Conservation (phyloP, 1,140 invertebrate species). For the Galendromus occidentalis region DNA sequence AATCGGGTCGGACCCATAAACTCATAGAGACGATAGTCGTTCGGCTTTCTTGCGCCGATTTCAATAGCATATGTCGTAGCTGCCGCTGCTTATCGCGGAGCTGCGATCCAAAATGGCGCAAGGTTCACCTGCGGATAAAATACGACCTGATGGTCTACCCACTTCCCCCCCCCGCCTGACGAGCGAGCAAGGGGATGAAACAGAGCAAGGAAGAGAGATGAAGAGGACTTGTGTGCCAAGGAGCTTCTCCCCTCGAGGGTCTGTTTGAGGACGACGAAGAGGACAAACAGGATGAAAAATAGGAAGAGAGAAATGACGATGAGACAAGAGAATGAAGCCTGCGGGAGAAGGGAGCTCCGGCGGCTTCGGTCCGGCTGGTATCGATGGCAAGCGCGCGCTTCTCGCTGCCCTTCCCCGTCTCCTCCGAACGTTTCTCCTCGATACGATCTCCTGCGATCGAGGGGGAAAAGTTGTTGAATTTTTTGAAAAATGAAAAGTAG, state of each 20-base stretch:
- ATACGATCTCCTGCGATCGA: too few relatives aligned
- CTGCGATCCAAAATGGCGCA: slow-evolving; percentile 12
- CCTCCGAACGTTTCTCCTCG: too few relatives aligned
- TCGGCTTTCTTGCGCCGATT: neutral
- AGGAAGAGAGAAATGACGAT: slow-evolving; percentile 10
- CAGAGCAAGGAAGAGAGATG: neutral
- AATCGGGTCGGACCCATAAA: too few relatives aligned
- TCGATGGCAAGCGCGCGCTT: neutral
- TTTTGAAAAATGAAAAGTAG: slow-evolving; percentile 11
- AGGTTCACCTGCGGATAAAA: neutral
- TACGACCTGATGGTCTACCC: neutral
- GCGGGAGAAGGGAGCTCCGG: neutral
- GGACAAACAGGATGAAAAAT: slow-evolving; percentile 8
- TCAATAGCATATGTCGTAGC: neutral
- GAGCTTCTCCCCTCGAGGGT: slow-evolving; percentile 1
- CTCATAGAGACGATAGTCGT: neutral
- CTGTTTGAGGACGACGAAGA: slow-evolving; percentile 12
- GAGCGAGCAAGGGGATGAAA: neutral
- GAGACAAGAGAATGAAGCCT: slow-evolving; percentile 13
- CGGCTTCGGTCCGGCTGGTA: neutral
- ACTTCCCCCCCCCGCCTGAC: neutral
- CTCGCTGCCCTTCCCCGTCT: neutral
- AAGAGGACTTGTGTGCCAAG: slow-evolving; percentile 9
- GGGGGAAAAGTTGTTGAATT: neutral
- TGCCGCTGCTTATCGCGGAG: too few relatives aligned